Percentiles rank a stretch among this genome's conserved stretches.
These are phyloP conservation scores for Trissolcus basalis DNA, from an alignment of 1,140 invertebrate genomes.

Conservation along the genomic window DNA sequence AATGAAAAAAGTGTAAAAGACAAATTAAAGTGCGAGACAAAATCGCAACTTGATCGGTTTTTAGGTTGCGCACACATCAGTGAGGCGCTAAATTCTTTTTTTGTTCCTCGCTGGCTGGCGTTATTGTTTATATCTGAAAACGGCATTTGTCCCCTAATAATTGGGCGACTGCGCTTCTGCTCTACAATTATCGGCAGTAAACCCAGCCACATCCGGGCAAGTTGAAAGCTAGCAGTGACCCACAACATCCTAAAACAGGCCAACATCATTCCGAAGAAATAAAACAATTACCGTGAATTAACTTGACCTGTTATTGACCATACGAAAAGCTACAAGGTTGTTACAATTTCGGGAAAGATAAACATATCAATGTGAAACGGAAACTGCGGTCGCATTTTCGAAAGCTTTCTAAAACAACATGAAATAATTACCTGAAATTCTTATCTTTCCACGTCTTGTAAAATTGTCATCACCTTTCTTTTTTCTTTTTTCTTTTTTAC, in stretches of 20 bases:
- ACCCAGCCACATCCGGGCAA: conserved; percentile 74
- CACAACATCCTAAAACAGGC: conserved; percentile 64
- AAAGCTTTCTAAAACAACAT: too few species aligned
- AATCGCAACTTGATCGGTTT: too few species aligned
- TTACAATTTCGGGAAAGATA: conserved; percentile 32
- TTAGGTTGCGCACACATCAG: too few species aligned
- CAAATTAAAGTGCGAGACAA: too few species aligned
- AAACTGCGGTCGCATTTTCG: too few species aligned
- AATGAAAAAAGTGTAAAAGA: too few species aligned
- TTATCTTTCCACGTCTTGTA: too few species aligned
- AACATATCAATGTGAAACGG: conserved; percentile 10
- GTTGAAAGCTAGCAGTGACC: conserved; percentile 59
- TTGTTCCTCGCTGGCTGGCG: not conserved
- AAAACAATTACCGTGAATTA: conserved; percentile 67
- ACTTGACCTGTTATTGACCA: conserved; percentile 42
- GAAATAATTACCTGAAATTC: too few species aligned
- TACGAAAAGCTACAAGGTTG: conserved; percentile 22
- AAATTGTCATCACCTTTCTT: too few species aligned
- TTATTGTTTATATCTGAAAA: conserved; percentile 27
- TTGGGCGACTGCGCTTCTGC: conserved; percentile 68
- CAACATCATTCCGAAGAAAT: conserved; percentile 67
- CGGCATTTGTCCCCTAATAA: conserved; percentile 73
- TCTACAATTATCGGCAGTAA: conserved; percentile 76
- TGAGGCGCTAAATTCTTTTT: not conserved
- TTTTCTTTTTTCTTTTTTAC: too few species aligned